phyloP scores from a whole-genome alignment of 2,797 vertebrate species.

The Lepus townsendii region DNA sequence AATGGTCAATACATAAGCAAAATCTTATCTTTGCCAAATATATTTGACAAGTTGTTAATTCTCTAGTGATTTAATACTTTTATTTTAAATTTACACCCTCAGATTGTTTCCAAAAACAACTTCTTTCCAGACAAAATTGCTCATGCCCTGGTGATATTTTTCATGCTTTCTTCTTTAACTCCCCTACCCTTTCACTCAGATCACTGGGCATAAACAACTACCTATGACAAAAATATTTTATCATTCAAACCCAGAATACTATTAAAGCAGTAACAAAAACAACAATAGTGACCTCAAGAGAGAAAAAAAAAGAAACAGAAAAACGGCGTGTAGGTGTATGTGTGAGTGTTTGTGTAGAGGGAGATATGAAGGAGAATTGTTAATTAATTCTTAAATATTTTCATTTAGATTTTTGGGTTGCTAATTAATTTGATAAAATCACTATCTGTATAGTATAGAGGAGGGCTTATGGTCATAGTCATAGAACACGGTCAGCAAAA shows the following conservation, averaged over 20 bases:
- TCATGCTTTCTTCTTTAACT: background rate
- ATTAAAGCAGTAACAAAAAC: background rate
- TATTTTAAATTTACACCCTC: slow-evolving; percentile 13
- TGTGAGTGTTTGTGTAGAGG: background rate
- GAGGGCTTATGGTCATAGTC: background rate
- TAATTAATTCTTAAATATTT: background rate
- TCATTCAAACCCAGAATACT: slow-evolving; percentile 27
- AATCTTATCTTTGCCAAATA: background rate
- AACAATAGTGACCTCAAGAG: background rate
- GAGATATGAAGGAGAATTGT: background rate
- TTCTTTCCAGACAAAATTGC: background rate
- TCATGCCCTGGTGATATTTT: background rate
- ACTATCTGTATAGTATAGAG: background rate
- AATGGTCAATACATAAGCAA: background rate
- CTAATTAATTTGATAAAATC: background rate
- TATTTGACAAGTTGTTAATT: background rate
- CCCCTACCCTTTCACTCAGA: background rate
- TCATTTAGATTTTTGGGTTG: background rate
- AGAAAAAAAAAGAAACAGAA: background rate
- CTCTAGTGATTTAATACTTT: background rate
- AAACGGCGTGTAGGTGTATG: background rate
- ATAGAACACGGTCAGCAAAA: background rate
- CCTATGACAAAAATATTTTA: background rate
- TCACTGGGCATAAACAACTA: background rate
- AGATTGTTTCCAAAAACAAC: slow-evolving; percentile 47